These are phyloP conservation scores for Galagoides demidoff DNA, from an alignment of 2,797 vertebrate species.

Conservation along the genomic window DNA sequence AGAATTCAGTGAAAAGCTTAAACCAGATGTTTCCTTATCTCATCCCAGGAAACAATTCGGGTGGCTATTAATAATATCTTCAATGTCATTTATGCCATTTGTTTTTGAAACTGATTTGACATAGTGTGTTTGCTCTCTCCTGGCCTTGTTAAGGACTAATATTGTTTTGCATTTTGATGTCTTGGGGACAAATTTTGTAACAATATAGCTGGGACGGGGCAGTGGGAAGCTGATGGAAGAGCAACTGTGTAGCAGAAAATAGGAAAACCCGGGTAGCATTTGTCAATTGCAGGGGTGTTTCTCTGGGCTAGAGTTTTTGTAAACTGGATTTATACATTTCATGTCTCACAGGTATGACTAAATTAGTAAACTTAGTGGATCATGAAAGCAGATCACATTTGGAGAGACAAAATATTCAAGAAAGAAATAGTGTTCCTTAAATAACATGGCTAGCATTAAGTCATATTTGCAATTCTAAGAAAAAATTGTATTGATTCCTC, in stretches of 20 bases:
- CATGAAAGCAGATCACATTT: not conserved
- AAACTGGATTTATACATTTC: slow-evolving; percentile 37
- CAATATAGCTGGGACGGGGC: not conserved
- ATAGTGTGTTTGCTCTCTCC: slow-evolving; percentile 3
- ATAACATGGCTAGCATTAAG: not conserved
- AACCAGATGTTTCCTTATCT: not conserved
- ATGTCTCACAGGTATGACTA: not conserved
- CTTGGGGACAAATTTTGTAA: not conserved
- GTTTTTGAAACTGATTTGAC: slow-evolving; percentile 29
- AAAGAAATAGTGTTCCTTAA: not conserved
- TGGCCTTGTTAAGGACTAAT: not conserved
- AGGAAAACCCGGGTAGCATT: not conserved
- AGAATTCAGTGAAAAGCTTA: not conserved
- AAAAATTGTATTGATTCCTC: not conserved
- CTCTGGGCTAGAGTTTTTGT: not conserved
- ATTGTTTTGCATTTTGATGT: slow-evolving; percentile 52
- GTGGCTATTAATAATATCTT: not conserved
- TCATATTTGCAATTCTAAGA: not conserved
- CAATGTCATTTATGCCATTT: not conserved
- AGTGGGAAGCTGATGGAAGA: not conserved
- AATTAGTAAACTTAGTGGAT: slow-evolving; percentile 4
- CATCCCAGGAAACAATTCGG: not conserved
- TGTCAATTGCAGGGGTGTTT: not conserved
- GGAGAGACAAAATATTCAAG: slow-evolving; percentile 9
- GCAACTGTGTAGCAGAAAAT: not conserved